Base-by-base conservation (phyloP, 1,140 invertebrate species). In the Ceratoteleas bidentatus region DNA sequence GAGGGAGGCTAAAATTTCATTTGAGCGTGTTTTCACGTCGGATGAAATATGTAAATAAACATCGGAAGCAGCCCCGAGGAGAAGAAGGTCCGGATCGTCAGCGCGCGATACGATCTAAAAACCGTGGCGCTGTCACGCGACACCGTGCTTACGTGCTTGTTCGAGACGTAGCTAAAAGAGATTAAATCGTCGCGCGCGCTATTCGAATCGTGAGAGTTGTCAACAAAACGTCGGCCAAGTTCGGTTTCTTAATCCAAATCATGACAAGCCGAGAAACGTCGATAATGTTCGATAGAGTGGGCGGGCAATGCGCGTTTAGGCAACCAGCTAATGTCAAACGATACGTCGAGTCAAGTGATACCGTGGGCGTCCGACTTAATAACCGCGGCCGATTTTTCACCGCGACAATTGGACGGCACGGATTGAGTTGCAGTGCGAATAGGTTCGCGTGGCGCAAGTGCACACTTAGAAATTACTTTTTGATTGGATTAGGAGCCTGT, bases 211-310 rank as follows among this genome's bases (percentile, higher is more conserved):
- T 77, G 80, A 81, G 87, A 86, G 86, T 87, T 88, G 86, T 88
- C 87, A 82, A 65, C 80, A 76, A 75, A 75, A 72, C 56, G 53
- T 73, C 43, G 36, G 50, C 60, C 50, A 65, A 87, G 83, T 85
- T 85, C 65, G 74, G 61, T 87, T 86, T 84, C 85, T 87, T 87
- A 88, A 88, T 88, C 86, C 86, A 84, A 69, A 82, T 81, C 85
- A 66, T 80, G 72, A 76, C 76, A 74, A 68, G 70, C 74, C 61
- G 72, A 81, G 56, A 78, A 82, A 57, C 45, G 58, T 53, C 58
- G 69, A 83, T 83, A 83, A 60, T 64, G 75, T 76, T 81, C 52
- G 65, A 75, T 50, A 50, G 80, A 13, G 49, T 57, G 57, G 75
- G 68, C 74, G 83, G 70, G 33, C 13, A 47, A 45, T 61, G 54